Evolutionary conservation across 1,140 invertebrate genomes (phyloP).

Genomic region (Goniozus legneri): DNA sequence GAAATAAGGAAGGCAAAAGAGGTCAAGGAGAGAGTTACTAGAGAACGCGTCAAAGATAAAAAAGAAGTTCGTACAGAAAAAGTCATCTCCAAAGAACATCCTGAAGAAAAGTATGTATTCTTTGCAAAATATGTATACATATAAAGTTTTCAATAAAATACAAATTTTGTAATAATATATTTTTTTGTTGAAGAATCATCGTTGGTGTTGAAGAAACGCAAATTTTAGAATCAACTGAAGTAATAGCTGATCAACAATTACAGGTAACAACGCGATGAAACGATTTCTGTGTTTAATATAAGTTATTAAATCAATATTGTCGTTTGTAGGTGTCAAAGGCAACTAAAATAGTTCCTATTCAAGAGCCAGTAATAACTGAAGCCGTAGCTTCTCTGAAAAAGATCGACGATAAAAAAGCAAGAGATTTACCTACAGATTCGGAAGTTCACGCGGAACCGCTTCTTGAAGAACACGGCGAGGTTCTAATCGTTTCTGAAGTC

Average conservation of each 20-base stretch:
- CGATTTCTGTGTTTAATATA: too few species aligned
- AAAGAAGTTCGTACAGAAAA: constrained; percentile 48
- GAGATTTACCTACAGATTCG: constrained; percentile 38
- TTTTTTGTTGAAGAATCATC: too few species aligned
- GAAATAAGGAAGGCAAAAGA: constrained; percentile 56
- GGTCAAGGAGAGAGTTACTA: constrained; percentile 56
- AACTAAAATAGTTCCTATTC: constrained; percentile 55
- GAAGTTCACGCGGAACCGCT: constrained; percentile 54
- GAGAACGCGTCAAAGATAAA: constrained; percentile 55
- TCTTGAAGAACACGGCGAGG: constrained; percentile 55
- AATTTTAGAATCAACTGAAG: constrained; percentile 50
- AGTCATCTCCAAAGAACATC: constrained; percentile 42
- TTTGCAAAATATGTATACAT: neutral
- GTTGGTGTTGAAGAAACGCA: constrained; percentile 55
- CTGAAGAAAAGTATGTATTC: constrained; percentile 47
- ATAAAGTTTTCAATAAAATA: constrained; percentile 8
- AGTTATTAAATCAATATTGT: constrained; percentile 22
- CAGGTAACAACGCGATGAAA: constrained; percentile 33
- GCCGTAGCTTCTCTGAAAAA: constrained; percentile 63
- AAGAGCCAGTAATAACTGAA: constrained; percentile 60
- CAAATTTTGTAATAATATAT: constrained; percentile 1
- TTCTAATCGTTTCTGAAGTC: constrained; percentile 59
- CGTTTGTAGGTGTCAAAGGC: constrained; percentile 41
- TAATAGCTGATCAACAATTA: constrained; percentile 47
- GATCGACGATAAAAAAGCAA: constrained; percentile 55